Base-by-base conservation (phyloP, 2,113 vertebrate species). In the Nestor notabilis region DNA sequence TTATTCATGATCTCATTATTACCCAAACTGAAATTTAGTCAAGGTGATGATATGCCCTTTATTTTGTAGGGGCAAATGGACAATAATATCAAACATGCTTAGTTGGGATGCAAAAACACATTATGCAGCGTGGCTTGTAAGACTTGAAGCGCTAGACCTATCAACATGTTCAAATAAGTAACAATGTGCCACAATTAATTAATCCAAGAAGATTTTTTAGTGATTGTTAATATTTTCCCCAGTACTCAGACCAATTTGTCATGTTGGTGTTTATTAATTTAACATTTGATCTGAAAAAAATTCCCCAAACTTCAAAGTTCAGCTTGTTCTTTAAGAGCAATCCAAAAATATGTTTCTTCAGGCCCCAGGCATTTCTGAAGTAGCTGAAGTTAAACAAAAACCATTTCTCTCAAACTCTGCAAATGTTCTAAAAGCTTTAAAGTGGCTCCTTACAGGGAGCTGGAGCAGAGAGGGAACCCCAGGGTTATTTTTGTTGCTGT, bases 291-390 rank as follows among this genome's bases (percentile, higher is more conserved):
- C 84, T 90, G 93, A 95, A 94, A 95, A 94, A 91, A 95, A 78
- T 23, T 83, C 69, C 83, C 89, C 81, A 85, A 93, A 97, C 95
- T 97, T 98, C 97, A 98, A 97, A 98, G 97, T 95, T 90, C 52
- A 92, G 93, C 41, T 29, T 78, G 89, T 96, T 97, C 95, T 97
- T 98, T 98, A 95, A 96, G 82, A 95, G 95, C 95, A 94, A 95
- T 98, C 96, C 97, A 97, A 97, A 98, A 98, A 97, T 94, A 87
- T 95, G 93, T 97, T 98, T 97, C 96, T 97, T 96, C 85, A 92
- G 91, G 96, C 97, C 96, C 55, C 90, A 95, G 97, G 97, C 97
- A 96, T 97, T 98, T 97, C 85, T 97, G 94, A 97, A 96, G 95
- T 93, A 96, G 96, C 92, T 96, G 74, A 95, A 97, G 89, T 94